Conservation (phyloP, 1,140 invertebrate species). For the Drosophila lowei region DNA sequence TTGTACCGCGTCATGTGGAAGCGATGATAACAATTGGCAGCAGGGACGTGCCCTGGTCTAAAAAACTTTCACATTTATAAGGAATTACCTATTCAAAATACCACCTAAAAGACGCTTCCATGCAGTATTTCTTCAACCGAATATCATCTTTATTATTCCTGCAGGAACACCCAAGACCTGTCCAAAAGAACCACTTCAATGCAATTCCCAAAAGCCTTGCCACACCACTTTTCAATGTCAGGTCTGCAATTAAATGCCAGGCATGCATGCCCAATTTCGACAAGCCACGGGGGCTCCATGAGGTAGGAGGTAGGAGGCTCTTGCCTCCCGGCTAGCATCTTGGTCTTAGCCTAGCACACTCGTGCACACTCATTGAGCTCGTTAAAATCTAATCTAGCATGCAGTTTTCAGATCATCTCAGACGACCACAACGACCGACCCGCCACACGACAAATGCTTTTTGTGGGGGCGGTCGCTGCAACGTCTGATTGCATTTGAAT, state of each 20-base stretch:
- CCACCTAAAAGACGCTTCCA: too few relatives aligned
- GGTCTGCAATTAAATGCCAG: constrained; percentile 1
- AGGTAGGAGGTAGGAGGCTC: too few relatives aligned
- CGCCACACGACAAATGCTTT: constrained; percentile 29
- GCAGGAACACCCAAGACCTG: too few relatives aligned
- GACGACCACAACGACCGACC: constrained; percentile 16
- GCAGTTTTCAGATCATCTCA: constrained; percentile 20
- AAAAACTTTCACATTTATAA: too few relatives aligned
- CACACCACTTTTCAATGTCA: background rate
- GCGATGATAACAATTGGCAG: too few relatives aligned
- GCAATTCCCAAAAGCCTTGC: background rate
- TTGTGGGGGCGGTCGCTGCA: constrained; percentile 40
- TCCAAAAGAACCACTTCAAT: background rate
- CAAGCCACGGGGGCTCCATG: background rate
- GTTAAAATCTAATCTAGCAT: constrained; percentile 50
- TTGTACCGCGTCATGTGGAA: too few relatives aligned
- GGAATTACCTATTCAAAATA: too few relatives aligned
- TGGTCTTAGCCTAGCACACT: too few relatives aligned
- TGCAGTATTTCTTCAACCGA: too few relatives aligned
- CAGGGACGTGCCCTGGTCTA: too few relatives aligned
- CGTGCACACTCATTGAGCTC: constrained; percentile 39
- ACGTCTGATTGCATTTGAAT: constrained; percentile 63
- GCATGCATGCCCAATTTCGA: background rate
- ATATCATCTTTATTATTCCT: too few relatives aligned
- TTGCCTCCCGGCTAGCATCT: too few relatives aligned